Percentiles rank a stretch among this genome's conserved stretches.
These are phyloP conservation scores for Microtus montanus DNA, from an alignment of 2,113 vertebrate species.

Conservation along the genomic window DNA sequence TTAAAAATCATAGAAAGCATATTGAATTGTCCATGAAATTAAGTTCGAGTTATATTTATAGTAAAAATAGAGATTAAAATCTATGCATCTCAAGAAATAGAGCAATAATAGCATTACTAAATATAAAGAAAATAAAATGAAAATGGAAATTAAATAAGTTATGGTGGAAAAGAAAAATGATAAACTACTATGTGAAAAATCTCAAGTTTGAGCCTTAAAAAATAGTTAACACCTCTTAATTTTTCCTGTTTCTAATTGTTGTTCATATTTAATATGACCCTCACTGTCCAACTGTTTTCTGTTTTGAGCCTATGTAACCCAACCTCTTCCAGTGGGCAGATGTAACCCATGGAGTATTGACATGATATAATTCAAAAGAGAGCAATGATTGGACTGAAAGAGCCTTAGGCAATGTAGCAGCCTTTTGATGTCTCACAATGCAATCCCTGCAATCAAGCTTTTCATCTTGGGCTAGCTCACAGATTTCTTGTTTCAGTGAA, in stretches of 20 bases:
- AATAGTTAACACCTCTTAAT: not conserved
- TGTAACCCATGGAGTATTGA: not conserved
- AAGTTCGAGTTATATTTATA: not conserved
- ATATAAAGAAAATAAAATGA: not conserved
- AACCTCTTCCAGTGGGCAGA: not conserved
- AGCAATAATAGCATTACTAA: not conserved
- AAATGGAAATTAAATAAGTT: not conserved
- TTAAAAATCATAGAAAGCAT: not conserved
- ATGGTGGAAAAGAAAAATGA: slow-evolving; percentile 3
- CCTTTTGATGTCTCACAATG: not conserved
- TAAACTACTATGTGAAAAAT: not conserved
- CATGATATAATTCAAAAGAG: not conserved
- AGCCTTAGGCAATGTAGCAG: not conserved
- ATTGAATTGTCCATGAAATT: not conserved
- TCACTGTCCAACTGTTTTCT: not conserved
- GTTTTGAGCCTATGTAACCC: not conserved
- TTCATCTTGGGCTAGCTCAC: not conserved
- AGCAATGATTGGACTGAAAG: not conserved
- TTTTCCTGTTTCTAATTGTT: slow-evolving; percentile 4
- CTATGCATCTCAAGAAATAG: not conserved
- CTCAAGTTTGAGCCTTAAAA: not conserved
- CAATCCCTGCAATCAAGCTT: not conserved
- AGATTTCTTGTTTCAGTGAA: not conserved
- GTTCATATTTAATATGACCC: not conserved
- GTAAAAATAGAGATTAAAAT: slow-evolving; percentile 27